Percentiles rank a stretch among this genome's conserved stretches.
These are phyloP conservation scores for Tonatia bakeri DNA, from an alignment of 2,113 vertebrate genomes.

Conservation along the genomic window DNA sequence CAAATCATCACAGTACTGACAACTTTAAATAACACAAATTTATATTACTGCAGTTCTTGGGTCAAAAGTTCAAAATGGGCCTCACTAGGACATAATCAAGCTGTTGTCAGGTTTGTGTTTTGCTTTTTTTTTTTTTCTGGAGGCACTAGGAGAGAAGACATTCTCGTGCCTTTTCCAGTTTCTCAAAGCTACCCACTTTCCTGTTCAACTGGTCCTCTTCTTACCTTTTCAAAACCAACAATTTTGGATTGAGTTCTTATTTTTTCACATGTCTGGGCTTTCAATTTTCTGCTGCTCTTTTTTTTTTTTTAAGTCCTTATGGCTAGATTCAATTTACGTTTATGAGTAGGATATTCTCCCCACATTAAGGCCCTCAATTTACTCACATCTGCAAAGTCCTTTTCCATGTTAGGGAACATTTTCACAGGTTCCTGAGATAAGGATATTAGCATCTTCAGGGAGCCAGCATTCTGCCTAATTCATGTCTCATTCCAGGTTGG, in stretches of 20 bases:
- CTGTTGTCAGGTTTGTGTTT: too few species aligned
- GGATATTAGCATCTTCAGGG: background rate
- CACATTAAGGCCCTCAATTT: background rate
- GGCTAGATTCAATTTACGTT: background rate
- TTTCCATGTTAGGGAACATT: background rate
- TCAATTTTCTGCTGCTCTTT: background rate
- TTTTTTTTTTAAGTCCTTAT: background rate
- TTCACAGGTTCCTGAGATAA: background rate
- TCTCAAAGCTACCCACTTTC: background rate
- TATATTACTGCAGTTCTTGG: background rate
- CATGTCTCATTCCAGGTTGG: background rate
- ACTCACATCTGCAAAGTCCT: background rate
- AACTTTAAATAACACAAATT: background rate
- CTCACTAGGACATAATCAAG: background rate
- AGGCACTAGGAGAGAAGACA: background rate
- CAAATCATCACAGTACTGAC: background rate
- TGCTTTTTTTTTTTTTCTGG: too few species aligned
- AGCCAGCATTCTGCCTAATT: background rate
- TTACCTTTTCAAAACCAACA: background rate
- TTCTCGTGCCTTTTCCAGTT: background rate
- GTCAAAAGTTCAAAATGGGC: background rate
- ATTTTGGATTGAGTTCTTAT: background rate
- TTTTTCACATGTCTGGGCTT: background rate
- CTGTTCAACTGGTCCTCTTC: background rate
- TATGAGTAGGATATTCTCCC: background rate